Evolutionary conservation across 2,888 invertebrate genomes (phyloP).

Genomic region (Holacanthella duospinosa): DNA sequence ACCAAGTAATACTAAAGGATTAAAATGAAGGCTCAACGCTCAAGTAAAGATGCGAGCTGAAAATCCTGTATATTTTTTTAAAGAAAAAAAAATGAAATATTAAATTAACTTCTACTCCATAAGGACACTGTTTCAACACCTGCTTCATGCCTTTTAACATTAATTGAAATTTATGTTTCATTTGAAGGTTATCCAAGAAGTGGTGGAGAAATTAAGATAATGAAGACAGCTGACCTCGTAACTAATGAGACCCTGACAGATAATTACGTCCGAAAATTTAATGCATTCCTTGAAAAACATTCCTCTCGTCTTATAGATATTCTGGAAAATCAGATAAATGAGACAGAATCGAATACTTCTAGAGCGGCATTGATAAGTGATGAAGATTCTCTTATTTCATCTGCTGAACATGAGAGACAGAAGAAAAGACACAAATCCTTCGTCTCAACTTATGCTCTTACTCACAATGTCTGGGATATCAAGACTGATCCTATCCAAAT

Average conservation of each 20-base stretch:
- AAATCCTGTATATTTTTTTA: too few relatives aligned
- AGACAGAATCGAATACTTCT: not conserved
- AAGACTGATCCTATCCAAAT: constrained; percentile 24
- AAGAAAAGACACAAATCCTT: constrained; percentile 6
- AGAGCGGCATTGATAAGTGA: not conserved
- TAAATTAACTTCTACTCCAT: too few relatives aligned
- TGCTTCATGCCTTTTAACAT: too few relatives aligned
- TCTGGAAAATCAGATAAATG: not conserved
- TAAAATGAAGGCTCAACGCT: too few relatives aligned
- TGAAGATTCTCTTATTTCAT: not conserved
- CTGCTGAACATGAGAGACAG: not conserved
- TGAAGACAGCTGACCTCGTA: constrained; percentile 27
- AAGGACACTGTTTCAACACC: too few relatives aligned
- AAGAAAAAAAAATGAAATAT: too few relatives aligned
- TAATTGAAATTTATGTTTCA: too few relatives aligned
- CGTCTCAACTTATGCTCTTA: constrained; percentile 19
- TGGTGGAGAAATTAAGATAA: too few relatives aligned
- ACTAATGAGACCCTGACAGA: constrained; percentile 31
- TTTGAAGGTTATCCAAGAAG: too few relatives aligned
- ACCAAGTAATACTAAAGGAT: too few relatives aligned
- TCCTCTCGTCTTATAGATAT: constrained; percentile 16
- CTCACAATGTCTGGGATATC: constrained; percentile 27
- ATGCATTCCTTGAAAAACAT: constrained; percentile 30
- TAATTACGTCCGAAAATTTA: constrained; percentile 29
- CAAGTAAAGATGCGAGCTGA: too few relatives aligned